Evolutionary conservation across 2,113 vertebrate species (phyloP).

Genomic region (Rhinoptilus africanus): DNA sequence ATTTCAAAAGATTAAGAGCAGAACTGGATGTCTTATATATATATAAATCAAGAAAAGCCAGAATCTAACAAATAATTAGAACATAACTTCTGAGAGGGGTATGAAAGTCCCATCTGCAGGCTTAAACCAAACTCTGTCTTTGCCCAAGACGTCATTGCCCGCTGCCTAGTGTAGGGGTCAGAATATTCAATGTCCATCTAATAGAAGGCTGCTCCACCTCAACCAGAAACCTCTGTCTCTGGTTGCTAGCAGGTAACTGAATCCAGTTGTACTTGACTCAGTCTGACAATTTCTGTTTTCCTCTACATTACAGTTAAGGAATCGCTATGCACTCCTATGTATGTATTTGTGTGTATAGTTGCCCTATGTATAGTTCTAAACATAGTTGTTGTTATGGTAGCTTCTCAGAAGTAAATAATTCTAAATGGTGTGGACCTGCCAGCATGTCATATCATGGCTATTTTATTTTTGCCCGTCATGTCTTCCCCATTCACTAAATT

Average conservation of each 20-base stretch:
- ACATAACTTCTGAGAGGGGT: background rate
- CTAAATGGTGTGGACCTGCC: background rate
- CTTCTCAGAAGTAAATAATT: background rate
- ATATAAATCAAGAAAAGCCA: background rate
- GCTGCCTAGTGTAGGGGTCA: background rate
- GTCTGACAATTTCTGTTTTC: background rate
- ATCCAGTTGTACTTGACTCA: background rate
- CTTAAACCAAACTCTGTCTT: background rate
- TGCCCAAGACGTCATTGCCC: background rate
- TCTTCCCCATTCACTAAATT: constrained; percentile 12
- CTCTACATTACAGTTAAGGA: background rate
- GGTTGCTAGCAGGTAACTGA: background rate
- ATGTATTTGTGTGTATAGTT: background rate
- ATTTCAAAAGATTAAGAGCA: background rate
- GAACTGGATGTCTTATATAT: background rate
- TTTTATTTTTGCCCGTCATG: background rate
- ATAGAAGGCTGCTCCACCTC: background rate
- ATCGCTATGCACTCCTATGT: accelerated
- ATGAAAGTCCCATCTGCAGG: background rate
- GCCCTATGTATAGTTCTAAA: background rate
- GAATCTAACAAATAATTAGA: background rate
- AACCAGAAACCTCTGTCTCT: background rate
- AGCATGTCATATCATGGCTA: background rate
- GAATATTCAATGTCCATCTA: background rate
- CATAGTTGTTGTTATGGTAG: background rate